Evolutionary conservation across 2,113 vertebrate genomes (phyloP).

Genomic region (Sardina pilchardus): DNA sequence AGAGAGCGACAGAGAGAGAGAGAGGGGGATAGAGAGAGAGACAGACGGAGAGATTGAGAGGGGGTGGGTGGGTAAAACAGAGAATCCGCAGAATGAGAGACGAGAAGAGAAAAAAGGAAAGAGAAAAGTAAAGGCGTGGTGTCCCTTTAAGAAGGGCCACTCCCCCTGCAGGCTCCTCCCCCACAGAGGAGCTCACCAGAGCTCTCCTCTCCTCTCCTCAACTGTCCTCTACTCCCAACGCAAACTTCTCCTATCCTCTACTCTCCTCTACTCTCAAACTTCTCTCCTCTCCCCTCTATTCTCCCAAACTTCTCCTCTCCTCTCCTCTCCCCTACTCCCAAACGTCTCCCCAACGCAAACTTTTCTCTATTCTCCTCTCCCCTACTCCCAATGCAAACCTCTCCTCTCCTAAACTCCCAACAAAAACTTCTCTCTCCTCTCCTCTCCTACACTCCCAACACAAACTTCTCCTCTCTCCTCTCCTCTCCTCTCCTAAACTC

Average conservation of each 20-base stretch:
- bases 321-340: no score
- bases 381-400: neutral
- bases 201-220: no score
- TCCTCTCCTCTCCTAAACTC: neutral
- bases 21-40: neutral
- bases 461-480: neutral
- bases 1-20: neutral
- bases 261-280: no score
- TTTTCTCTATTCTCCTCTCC: no score
- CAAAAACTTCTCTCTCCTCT: neutral
- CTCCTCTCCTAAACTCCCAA: no score
- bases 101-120: neutral
- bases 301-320: neutral
- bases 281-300: neutral
- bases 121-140: neutral
- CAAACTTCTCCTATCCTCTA: neutral
- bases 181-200: neutral
- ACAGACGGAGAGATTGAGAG: slow-evolving; percentile 27
- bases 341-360: neutral
- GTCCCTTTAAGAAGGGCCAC: neutral
- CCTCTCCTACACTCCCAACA: no score
- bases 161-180: neutral
- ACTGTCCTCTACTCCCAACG: neutral
- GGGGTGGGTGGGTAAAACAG: neutral
- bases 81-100: neutral